These are phyloP conservation scores for Panzeria rudis DNA, from an alignment of 2,888 invertebrate species.

Conservation along the genomic window DNA sequence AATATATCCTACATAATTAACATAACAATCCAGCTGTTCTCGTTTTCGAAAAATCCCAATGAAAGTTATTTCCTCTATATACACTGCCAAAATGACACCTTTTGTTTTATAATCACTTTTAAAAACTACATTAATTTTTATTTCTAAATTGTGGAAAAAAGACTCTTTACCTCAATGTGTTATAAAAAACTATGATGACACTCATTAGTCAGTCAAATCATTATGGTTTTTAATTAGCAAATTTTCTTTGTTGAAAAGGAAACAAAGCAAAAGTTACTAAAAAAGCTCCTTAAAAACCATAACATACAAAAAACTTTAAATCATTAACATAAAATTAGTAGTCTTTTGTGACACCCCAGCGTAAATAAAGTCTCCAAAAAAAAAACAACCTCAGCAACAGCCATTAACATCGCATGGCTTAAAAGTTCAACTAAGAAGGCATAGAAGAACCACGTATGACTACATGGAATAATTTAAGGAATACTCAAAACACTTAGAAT, in stretches of 20 bases:
- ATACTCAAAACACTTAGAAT: too few relatives aligned
- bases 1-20: too few relatives aligned
- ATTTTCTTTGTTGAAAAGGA: constrained; percentile 3
- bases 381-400: constrained; percentile 14
- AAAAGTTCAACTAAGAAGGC: not conserved
- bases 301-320: constrained; percentile 28
- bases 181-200: constrained; percentile 5
- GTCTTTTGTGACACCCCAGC: constrained; percentile 51
- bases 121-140: not conserved
- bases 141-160: not conserved
- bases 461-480: too few relatives aligned
- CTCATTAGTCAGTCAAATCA: constrained; percentile 60
- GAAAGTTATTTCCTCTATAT: not conserved
- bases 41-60: too few relatives aligned
- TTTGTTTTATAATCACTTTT: not conserved
- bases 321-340: constrained; percentile 64
- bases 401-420: constrained; percentile 16
- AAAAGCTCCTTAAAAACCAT: constrained; percentile 5
- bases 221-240: constrained; percentile 55
- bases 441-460: not conserved
- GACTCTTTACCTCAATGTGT: not conserved
- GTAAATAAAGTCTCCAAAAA: constrained; percentile 4
- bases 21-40: too few relatives aligned
- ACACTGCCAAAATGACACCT: not conserved
- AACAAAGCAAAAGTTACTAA: not conserved